Evolutionary conservation across 92 coral and sea anemone genomes (phyloP).

Genomic region (Epizoanthus ramosus): DNA sequence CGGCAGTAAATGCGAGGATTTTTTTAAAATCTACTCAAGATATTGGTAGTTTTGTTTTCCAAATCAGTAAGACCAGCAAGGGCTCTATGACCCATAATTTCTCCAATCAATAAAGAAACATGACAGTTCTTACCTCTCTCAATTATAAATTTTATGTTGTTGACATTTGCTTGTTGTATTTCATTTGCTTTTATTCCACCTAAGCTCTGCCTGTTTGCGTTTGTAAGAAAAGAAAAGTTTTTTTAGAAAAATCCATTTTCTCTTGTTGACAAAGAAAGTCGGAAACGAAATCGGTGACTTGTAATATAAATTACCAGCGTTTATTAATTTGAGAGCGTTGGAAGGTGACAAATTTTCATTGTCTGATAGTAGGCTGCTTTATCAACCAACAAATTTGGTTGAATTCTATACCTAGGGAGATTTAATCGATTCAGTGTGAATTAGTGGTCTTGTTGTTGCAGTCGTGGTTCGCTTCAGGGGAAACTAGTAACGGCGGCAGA

Average conservation of each 20-base stretch:
- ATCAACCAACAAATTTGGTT: not conserved
- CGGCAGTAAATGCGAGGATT: too few species aligned
- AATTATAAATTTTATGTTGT: constrained; percentile 14
- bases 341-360: not conserved
- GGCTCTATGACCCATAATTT: too few species aligned
- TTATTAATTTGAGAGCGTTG: not conserved
- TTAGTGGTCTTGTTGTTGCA: not conserved
- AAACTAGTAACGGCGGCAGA: not conserved
- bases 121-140: not conserved
- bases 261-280: too few species aligned
- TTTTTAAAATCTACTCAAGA: too few species aligned
- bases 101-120: too few species aligned
- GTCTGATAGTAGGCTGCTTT: not conserved
- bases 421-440: constrained; percentile 16
- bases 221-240: constrained; percentile 16
- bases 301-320: not conserved
- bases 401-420: constrained; percentile 11
- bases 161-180: constrained; percentile 17
- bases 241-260: not conserved
- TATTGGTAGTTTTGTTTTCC: too few species aligned
- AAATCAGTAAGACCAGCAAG: too few species aligned
- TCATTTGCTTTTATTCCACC: constrained; percentile 29
- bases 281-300: too few species aligned
- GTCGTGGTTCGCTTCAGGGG: constrained; percentile 18
- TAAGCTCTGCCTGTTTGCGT: constrained; percentile 17